Evolutionary conservation across 2,888 invertebrate species (phyloP), one percentile per base, ranked within the genome.

Genomic region (Ennomos erosarius): DNA sequence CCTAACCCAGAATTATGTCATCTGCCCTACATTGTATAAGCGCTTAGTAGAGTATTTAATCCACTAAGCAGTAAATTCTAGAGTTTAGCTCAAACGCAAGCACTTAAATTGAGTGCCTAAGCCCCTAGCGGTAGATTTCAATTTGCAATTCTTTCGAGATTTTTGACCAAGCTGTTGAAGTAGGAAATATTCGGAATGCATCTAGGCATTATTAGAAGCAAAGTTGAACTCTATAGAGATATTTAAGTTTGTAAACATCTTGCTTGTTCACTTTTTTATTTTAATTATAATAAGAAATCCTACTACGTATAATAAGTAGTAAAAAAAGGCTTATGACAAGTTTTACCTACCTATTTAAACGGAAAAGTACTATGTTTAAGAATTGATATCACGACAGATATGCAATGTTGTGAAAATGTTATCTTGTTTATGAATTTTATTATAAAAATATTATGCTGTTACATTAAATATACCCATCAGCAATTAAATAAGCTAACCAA

Each of bases 61-160:
- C 44, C 44, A 34, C 34, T 44, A 34, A 35, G 46, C 40, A 40
- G 36, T 40, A 35, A 36, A 54, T 11, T 54, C 39, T 46, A 35
- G 13, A 36, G 40, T 9, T 40, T 36, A 47, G 26, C 16, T 39
- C 16, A 40, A 46, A 40, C 9, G 39, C 35, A 34, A 42, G 9
- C 47, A 36, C 35, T 42, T 12, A 36, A 42, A 10, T 55, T 48
- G 47, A 16, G 12, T 40, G 42, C 40, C 10, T 50, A 40, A 40
- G 34, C n/a, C 40, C 33, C 39, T 8, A 39, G 39, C 8, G 2
- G 16, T 46, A 54, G 8, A 35, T 46, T 46, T 54, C 35, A 46
- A 39, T 39, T 13, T 46, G 12, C 33, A 34, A 36, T 45, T 33
- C 36, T 9, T 10, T 1, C 6, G 26, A 12, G 35, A 37, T n/a